Evolutionary conservation across 1,140 invertebrate genomes (phyloP).

Genomic region (Paraescarpia echinospica): DNA sequence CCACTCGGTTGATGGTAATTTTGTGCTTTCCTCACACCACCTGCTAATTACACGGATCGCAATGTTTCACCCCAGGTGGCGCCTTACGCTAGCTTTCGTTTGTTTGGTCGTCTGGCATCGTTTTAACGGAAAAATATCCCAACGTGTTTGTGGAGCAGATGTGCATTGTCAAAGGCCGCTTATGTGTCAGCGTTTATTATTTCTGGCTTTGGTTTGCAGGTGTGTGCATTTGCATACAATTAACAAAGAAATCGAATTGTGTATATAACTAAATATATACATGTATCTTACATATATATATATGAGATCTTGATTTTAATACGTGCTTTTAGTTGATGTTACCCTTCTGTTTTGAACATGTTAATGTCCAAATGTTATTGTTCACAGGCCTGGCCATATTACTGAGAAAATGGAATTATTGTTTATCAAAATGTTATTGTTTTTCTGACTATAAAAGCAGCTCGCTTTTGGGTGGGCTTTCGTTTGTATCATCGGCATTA

Average conservation of each 20-base stretch:
- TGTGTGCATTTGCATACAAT: not conserved
- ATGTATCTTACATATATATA: not conserved
- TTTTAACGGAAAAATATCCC: not conserved
- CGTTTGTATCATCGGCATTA: not conserved
- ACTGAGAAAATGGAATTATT: not conserved
- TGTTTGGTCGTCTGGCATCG: not conserved
- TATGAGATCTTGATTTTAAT: not conserved
- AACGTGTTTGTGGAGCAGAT: not conserved
- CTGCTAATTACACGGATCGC: not conserved
- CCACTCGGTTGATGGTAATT: not conserved
- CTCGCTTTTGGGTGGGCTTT: not conserved
- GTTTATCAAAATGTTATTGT: not conserved
- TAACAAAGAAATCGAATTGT: not conserved
- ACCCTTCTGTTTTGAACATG: not conserved
- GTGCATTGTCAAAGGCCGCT: not conserved
- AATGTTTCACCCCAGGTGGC: not conserved
- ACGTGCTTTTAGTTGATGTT: slow-evolving; percentile 5
- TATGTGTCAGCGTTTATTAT: not conserved
- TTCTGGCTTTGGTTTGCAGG: not conserved
- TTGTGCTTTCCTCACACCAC: not conserved
- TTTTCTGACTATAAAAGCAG: not conserved
- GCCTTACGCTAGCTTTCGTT: not conserved
- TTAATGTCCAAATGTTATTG: not conserved
- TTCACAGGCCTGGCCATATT: not conserved
- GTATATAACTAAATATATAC: not conserved